Base-by-base conservation (phyloP, 2,113 vertebrate species). In the Colius striatus region DNA sequence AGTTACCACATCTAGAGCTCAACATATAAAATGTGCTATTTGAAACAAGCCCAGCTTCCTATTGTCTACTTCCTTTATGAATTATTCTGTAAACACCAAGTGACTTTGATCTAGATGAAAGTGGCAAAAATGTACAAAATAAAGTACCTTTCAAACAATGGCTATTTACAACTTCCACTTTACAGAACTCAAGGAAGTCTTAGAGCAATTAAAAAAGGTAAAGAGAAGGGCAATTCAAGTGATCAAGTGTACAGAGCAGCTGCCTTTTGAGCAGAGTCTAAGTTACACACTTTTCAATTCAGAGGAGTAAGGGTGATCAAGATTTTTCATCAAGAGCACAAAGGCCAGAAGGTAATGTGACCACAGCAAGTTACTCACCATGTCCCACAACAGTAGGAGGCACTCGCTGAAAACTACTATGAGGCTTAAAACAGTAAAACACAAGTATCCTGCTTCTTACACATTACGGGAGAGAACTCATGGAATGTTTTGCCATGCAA, bases 381-480 rank as follows among this genome's bases (percentile, higher is more conserved):
- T 4, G 63, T 5, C 34, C 38, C 45, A n/a, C 3, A 6, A 63
- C 0, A 70, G 53, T 0, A 67, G 25, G 48, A 54, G 53, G 25
- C 66, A 68, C 27, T 68, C 34, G 55, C 1, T 63, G 15, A 41
- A 16, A 90, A 61, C 50, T 45, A 62, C 29, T 45, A 34, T 25
- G n/a, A 88, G 18, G 43, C 8, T 87, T 79, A n/a, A 75, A 92
- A 63, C 6, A 68, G 67, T 85, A n/a, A 16, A 66, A 85, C 16
- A n/a, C 5, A 85, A 88, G 71, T 21, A 67, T 60, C 51, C 48
- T 38, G 32, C 43, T 71, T 76, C 36, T 53, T 61, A 45, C 0
- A 3, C 53, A 36, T 48, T 45, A 72, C 2, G 0, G 41, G 50
- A 92, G 72, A 19, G 15, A 94, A 80, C 72, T 68, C 30, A 4